Percentiles rank a stretch among this genome's conserved stretches.
phyloP scores from a whole-genome alignment of 2,888 invertebrate genomes.

The Drosophila nr. perissopoda region DNA sequence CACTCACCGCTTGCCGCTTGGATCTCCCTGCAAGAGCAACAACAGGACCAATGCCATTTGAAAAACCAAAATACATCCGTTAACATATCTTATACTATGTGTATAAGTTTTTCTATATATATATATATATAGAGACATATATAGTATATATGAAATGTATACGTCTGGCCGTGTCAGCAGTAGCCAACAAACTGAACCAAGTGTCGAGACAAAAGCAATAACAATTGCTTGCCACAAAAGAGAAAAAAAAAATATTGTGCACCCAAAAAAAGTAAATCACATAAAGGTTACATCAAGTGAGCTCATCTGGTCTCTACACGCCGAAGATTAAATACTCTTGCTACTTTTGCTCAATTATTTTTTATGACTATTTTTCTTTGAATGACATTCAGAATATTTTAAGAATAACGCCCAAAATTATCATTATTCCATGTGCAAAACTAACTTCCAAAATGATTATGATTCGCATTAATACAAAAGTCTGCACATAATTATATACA shows the following conservation, averaged over 20 bases:
- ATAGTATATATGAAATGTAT: constrained; percentile 2
- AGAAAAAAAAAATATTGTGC: constrained; percentile 1
- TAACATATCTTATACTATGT: constrained; percentile 45
- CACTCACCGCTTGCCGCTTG: constrained; percentile 89
- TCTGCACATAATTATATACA: not conserved
- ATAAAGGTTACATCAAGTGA: constrained; percentile 8
- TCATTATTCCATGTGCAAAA: not conserved
- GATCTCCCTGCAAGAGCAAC: constrained; percentile 87
- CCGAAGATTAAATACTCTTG: not conserved
- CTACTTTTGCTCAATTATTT: not conserved
- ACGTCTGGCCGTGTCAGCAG: constrained; percentile 57
- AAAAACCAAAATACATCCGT: constrained; percentile 70
- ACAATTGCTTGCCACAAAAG: constrained; percentile 29
- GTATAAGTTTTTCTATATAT: not conserved
- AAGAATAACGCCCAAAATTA: not conserved
- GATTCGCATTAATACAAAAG: not conserved
- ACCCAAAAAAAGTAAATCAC: constrained; percentile 3
- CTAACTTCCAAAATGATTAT: fast-evolving
- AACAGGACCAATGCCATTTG: constrained; percentile 78
- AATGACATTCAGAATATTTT: not conserved
- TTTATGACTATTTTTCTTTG: not conserved
- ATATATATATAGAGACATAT: not conserved
- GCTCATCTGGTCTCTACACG: not conserved
- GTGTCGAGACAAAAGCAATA: constrained; percentile 41
- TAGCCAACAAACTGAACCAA: constrained; percentile 56